Evolutionary conservation across 2,113 vertebrate species (phyloP), one percentile per base, ranked within the genome.

Genomic region (Eudyptes chrysolophus): DNA sequence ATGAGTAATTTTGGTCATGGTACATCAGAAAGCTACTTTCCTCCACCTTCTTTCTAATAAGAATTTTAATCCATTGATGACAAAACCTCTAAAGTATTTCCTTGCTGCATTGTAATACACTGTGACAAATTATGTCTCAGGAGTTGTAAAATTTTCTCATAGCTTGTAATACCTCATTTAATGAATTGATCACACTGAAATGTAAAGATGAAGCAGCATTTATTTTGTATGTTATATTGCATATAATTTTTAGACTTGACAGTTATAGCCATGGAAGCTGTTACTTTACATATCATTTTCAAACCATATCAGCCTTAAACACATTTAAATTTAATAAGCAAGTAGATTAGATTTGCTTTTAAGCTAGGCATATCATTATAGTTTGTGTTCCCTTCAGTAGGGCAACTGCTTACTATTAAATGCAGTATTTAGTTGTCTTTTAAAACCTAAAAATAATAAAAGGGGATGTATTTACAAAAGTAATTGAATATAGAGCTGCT

Each of bases 251-350:
- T 94, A 97, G 96, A 94, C 97, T 97, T 98, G 98, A 98, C 98
- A 98, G 98, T 98, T 98, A 98, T 98, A 98, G 98, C 98, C 96
- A 96, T 96, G 96, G 98, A 98, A 98, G 98, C 97, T 97, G 98
- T 98, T 98, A 98, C 98, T 98, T 98, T 98, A 98, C 98, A 97
- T 98, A 98, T 96, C 95, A 98, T 98, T 98, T 98, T 98, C 97
- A 98, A 98, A 97, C 97, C 97, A 22, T 98, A 98, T 98, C 98
- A 98, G 97, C 97, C 97, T 98, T 98, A 98, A 98, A 98, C 98
- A 98, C 98, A 98, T 98, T 98, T 98, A 98, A 98, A 98, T 98
- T 98, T 98, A 98, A 98, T 98, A 98, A 98, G 98, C 98, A 98
- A 98, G 97, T 97, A 98, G 98, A 98, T 98, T 98, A 98, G 97